A percentile compares a stretch with the other conserved stretches of the same genome.
phyloP scores from a whole-genome alignment of 2,797 vertebrate genomes.

The Phataginus tricuspis region DNA sequence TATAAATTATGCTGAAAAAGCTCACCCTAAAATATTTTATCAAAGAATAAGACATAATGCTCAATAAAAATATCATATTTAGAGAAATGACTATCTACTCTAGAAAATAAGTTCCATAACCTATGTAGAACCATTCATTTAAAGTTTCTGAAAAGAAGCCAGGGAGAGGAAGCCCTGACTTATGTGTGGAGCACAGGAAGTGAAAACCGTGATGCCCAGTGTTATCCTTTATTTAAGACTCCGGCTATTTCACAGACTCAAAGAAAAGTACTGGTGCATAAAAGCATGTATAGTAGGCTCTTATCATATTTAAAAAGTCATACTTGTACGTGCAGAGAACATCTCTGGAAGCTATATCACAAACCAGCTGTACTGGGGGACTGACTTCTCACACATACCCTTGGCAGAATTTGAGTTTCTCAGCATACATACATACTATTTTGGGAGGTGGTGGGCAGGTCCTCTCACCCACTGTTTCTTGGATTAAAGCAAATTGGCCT shows the following conservation, averaged over 20 bases:
- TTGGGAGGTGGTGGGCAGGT: neutral
- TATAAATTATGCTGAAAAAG: neutral
- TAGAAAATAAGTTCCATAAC: neutral
- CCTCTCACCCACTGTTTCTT: neutral
- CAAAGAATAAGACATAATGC: neutral
- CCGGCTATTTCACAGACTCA: neutral
- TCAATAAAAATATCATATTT: slow-evolving; percentile 8
- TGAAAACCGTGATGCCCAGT: neutral
- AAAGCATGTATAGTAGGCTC: too few species aligned
- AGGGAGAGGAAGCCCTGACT: neutral
- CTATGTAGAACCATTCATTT: neutral
- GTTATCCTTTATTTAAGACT: neutral
- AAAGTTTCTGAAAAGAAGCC: neutral
- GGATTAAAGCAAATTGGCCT: neutral
- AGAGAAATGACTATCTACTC: neutral
- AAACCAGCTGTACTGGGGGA: neutral
- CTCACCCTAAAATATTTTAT: neutral
- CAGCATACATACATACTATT: neutral
- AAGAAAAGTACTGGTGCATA: neutral
- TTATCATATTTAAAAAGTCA: neutral
- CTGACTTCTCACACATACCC: neutral
- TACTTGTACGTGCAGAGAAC: neutral
- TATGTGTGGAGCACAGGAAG: neutral
- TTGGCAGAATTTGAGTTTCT: neutral
- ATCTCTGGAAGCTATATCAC: neutral